A percentile compares a stretch with the other conserved stretches of the same genome.
phyloP scores from a whole-genome alignment of 2,797 vertebrate species.

The Typhlichthys eigenmanni region DNA sequence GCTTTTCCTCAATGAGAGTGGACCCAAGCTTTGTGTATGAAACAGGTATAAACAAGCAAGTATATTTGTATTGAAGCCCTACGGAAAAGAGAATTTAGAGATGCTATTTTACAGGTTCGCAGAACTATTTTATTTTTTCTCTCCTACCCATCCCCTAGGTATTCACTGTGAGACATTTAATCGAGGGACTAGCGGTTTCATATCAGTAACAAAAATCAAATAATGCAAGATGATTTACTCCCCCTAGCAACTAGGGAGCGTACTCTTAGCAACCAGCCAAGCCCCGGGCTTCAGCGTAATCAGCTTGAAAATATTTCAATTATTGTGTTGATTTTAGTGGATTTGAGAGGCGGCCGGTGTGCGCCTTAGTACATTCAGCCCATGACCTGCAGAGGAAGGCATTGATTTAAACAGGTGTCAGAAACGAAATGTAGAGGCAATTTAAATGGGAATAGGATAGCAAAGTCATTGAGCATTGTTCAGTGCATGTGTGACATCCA shows the following conservation, averaged over 20 bases:
- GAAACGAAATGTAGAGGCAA: conserved; percentile 98
- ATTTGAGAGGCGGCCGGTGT: conserved; percentile 98
- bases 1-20: conserved; percentile 79
- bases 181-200: conserved; percentile 99
- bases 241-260: conserved; percentile 99
- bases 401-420: conserved; percentile 99
- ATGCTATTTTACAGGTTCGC: conserved; percentile 99
- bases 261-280: conserved; percentile 99
- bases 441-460: conserved; percentile 99
- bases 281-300: conserved; percentile 99
- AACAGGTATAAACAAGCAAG: conserved; percentile 84
- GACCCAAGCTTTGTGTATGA: conserved; percentile 85
- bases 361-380: conserved; percentile 95
- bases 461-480: conserved; percentile 86
- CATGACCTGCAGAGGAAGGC: conserved; percentile 99
- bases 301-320: conserved; percentile 99
- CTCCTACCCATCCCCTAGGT: conserved; percentile 95
- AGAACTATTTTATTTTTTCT: conserved; percentile 91
- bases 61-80: conserved; percentile 86
- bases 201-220: conserved; percentile 99
- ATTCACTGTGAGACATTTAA: conserved; percentile 99
- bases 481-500: conserved; percentile 95
- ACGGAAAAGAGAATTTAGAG: conserved; percentile 94
- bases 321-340: conserved; percentile 99
- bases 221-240: conserved; percentile 99